A percentile compares a stretch with the other conserved stretches of the same genome.
Evolutionary conservation across 2,113 vertebrate genomes (phyloP).

Genomic region (Marmota monax): DNA sequence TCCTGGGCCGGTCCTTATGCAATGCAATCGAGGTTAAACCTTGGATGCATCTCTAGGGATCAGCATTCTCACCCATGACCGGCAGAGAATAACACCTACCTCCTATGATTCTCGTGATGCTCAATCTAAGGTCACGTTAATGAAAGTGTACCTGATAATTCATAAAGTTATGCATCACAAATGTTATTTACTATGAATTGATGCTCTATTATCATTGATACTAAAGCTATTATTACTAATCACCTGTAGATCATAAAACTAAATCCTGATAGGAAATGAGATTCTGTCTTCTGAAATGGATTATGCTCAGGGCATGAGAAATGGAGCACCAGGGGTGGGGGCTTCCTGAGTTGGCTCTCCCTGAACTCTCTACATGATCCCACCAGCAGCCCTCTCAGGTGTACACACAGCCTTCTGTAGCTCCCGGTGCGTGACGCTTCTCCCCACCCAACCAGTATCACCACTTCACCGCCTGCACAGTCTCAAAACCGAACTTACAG

Average conservation of each 20-base stretch:
- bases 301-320: background rate
- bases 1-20: background rate
- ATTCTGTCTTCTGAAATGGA: background rate
- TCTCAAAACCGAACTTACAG: conserved; percentile 92
- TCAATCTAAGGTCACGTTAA: background rate
- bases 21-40: background rate
- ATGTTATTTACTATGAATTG: background rate
- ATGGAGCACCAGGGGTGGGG: background rate
- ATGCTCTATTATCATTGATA: background rate
- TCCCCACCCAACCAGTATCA: conserved; percentile 7
- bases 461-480: background rate
- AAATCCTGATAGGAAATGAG: background rate
- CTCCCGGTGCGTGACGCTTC: background rate
- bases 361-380: background rate
- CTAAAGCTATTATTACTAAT: background rate
- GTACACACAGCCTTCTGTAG: background rate
- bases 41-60: background rate
- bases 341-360: background rate
- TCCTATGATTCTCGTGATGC: background rate
- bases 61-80: background rate
- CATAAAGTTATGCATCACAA: background rate
- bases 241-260: background rate
- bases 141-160: background rate
- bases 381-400: background rate
- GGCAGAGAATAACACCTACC: background rate